Conservation (phyloP, 2,113 vertebrate species). For the Clupea harengus region DNA sequence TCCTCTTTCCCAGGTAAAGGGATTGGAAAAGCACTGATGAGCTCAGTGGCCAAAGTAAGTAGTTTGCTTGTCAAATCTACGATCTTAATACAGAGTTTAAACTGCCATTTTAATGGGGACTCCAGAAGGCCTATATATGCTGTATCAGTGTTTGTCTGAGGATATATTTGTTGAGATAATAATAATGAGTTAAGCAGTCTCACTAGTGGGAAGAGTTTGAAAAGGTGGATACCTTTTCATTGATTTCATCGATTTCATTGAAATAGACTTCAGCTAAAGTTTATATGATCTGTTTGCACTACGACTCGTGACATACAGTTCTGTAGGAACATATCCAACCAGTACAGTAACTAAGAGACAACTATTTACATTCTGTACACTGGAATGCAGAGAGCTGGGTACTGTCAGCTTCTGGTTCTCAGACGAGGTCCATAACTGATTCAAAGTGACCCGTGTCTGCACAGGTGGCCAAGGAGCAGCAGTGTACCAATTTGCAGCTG, state of each 20-base stretch:
- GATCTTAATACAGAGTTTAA: background rate
- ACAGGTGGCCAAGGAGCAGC: constrained; percentile 71
- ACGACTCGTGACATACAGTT: background rate
- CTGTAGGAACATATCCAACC: background rate
- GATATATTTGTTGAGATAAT: too few relatives aligned
- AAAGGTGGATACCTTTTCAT: too few relatives aligned
- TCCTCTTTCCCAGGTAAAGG: constrained; percentile 65
- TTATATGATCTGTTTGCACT: background rate
- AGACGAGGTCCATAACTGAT: background rate
- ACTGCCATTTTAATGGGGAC: too few relatives aligned
- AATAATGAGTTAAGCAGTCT: too few relatives aligned
- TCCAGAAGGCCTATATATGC: too few relatives aligned
- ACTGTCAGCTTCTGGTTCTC: background rate
- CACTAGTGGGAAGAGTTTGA: too few relatives aligned
- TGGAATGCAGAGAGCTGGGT: background rate
- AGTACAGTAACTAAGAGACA: background rate
- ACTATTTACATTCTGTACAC: background rate
- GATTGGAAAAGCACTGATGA: constrained; percentile 71
- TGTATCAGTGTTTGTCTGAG: too few relatives aligned
- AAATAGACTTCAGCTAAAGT: background rate
- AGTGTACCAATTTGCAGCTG: constrained; percentile 75
- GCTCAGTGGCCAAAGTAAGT: constrained; percentile 72
- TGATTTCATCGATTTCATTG: too few relatives aligned
- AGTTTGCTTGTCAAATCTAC: constrained; percentile 4
- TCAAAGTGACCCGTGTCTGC: constrained; percentile 22